Conservation (phyloP, 2,888 invertebrate species). For the Cynaeus angustus region DNA sequence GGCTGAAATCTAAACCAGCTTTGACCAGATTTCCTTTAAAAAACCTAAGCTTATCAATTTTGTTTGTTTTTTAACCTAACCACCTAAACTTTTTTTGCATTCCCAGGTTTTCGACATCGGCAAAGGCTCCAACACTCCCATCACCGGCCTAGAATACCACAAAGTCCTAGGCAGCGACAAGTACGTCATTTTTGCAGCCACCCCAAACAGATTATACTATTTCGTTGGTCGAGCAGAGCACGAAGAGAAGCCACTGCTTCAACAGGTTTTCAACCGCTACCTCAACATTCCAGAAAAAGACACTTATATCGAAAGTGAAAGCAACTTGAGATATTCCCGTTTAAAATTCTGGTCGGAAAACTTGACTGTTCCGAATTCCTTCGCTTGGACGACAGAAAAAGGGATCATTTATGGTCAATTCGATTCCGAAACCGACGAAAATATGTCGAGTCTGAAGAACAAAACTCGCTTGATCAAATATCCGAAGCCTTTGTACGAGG, state of each 20-base stretch:
- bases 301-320: slow-evolving; percentile 82
- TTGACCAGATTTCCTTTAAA: too few relatives aligned
- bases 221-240: slow-evolving; percentile 85
- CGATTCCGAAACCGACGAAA: slow-evolving; percentile 73
- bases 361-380: slow-evolving; percentile 81
- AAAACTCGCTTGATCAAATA: slow-evolving; percentile 70
- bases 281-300: slow-evolving; percentile 81
- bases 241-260: slow-evolving; percentile 87
- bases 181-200: slow-evolving; percentile 89
- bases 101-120: slow-evolving; percentile 91
- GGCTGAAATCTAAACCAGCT: too few relatives aligned
- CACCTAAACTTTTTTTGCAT: background rate
- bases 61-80: too few relatives aligned
- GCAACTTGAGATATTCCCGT: slow-evolving; percentile 80
- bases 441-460: slow-evolving; percentile 72
- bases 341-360: slow-evolving; percentile 85
- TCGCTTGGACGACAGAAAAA: slow-evolving; percentile 91
- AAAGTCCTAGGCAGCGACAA: slow-evolving; percentile 81
- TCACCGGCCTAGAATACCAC: slow-evolving; percentile 92
- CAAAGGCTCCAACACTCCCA: slow-evolving; percentile 83
- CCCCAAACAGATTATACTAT: slow-evolving; percentile 89
- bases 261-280: slow-evolving; percentile 86
- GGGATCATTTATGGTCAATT: slow-evolving; percentile 88
- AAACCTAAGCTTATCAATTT: too few relatives aligned
- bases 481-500: slow-evolving; percentile 68